phyloP scores from a whole-genome alignment of 2,888 invertebrate species.

The Autographa gamma region DNA sequence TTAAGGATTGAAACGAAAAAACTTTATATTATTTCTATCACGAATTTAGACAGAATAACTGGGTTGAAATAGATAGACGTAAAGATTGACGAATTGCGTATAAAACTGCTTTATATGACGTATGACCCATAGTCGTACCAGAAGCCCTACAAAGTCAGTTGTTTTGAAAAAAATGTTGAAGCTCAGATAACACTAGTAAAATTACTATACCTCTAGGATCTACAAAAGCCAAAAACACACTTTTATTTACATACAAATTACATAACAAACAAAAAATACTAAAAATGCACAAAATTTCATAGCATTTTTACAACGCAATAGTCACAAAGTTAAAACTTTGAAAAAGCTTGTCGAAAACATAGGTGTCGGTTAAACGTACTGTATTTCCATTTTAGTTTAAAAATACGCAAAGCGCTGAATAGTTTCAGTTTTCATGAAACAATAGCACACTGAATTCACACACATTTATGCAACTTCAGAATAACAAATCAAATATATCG shows the following conservation, averaged over 20 bases:
- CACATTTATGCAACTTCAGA: neutral
- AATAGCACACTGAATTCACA: neutral
- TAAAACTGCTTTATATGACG: no score
- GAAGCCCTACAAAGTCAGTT: no score
- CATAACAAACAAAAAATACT: neutral
- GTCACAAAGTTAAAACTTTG: neutral
- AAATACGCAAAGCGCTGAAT: slow-evolving; percentile 4
- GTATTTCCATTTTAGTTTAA: neutral
- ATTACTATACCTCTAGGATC: neutral
- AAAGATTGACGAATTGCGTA: no score
- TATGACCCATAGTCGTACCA: no score
- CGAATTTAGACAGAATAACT: no score
- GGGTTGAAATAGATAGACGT: no score
- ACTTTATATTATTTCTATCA: no score
- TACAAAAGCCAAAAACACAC: neutral
- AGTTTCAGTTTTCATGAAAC: neutral
- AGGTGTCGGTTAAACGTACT: neutral
- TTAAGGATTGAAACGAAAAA: no score
- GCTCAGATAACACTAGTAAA: neutral
- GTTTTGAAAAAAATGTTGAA: no score
- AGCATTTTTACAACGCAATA: neutral
- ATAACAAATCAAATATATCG: neutral
- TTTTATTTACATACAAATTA: neutral
- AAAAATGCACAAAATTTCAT: neutral
- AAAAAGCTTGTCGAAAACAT: slow-evolving; percentile 4